Evolutionary conservation across 2,888 invertebrate species (phyloP).

Genomic region (Adela reaumurella): DNA sequence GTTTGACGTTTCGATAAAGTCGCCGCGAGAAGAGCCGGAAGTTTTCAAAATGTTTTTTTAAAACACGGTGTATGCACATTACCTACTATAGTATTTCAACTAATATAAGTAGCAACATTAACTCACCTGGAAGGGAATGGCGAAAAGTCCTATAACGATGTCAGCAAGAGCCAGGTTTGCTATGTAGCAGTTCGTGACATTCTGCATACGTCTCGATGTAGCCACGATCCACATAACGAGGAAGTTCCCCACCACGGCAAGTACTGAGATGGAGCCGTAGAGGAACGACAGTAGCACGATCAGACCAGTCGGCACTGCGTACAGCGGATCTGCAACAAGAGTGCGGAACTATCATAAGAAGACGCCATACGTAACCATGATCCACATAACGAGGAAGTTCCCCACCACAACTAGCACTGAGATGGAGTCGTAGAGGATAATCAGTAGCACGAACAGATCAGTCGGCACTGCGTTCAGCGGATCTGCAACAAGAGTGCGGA

Average conservation of each 20-base stretch:
- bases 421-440: conserved; percentile 77
- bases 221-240: conserved; percentile 84
- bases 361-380: too few species aligned
- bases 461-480: conserved; percentile 71
- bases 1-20: too few species aligned
- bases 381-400: conserved; percentile 82
- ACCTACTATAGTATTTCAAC: too few species aligned
- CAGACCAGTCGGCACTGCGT: conserved; percentile 70
- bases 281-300: conserved; percentile 71
- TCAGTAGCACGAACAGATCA: conserved; percentile 68
- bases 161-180: conserved; percentile 83
- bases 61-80: not conserved
- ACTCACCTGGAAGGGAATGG: conserved; percentile 80
- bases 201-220: conserved; percentile 58
- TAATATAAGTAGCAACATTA: too few species aligned
- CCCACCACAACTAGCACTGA: conserved; percentile 75
- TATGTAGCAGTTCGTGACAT: conserved; percentile 82
- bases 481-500: conserved; percentile 35
- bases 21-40: too few species aligned
- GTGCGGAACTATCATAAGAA: too few species aligned
- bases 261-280: conserved; percentile 77
- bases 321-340: conserved; percentile 56
- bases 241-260: conserved; percentile 78
- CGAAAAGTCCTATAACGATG: conserved; percentile 80
- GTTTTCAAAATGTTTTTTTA: too few species aligned